A percentile compares a stretch with the other conserved stretches of the same genome.
Evolutionary conservation across 1,140 invertebrate genomes (phyloP).

Genomic region (Gryon sp.): DNA sequence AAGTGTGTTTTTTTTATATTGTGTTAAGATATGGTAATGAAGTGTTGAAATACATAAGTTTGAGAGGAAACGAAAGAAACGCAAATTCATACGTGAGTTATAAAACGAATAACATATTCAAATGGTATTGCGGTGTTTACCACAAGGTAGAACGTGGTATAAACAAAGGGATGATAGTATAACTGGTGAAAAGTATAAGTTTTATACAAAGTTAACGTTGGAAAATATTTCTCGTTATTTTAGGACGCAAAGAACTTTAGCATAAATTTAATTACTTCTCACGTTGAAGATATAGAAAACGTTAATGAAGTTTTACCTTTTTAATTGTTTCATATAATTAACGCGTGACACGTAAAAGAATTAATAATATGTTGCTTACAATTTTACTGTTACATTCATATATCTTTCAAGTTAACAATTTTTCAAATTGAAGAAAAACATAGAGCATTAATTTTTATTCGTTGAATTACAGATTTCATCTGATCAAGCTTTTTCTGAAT

Average conservation of each 20-base stretch:
- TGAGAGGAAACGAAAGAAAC: not conserved
- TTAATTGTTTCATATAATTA: constrained; percentile 34
- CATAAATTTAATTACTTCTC: constrained; percentile 42
- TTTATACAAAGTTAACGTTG: constrained; percentile 40
- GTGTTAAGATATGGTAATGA: constrained; percentile 11
- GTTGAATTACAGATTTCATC: too few species aligned
- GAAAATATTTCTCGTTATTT: constrained; percentile 44
- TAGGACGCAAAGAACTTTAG: constrained; percentile 10
- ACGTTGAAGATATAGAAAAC: constrained; percentile 31
- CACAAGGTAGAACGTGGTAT: constrained; percentile 11
- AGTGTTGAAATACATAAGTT: constrained; percentile 27
- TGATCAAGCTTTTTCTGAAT: too few species aligned
- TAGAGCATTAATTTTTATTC: too few species aligned
- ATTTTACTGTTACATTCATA: too few species aligned
- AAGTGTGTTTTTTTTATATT: not conserved
- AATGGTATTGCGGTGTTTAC: constrained; percentile 28
- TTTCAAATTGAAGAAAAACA: too few species aligned
- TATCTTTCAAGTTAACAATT: too few species aligned
- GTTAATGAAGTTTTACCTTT: constrained; percentile 35
- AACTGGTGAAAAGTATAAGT: constrained; percentile 34
- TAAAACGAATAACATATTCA: constrained; percentile 51
- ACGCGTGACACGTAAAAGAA: constrained; percentile 9
- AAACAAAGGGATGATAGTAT: constrained; percentile 40
- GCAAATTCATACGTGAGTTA: constrained; percentile 25
- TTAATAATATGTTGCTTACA: not conserved